Conservation (phyloP, 2,888 invertebrate genomes). For the Epistrophe grossulariae region DNA sequence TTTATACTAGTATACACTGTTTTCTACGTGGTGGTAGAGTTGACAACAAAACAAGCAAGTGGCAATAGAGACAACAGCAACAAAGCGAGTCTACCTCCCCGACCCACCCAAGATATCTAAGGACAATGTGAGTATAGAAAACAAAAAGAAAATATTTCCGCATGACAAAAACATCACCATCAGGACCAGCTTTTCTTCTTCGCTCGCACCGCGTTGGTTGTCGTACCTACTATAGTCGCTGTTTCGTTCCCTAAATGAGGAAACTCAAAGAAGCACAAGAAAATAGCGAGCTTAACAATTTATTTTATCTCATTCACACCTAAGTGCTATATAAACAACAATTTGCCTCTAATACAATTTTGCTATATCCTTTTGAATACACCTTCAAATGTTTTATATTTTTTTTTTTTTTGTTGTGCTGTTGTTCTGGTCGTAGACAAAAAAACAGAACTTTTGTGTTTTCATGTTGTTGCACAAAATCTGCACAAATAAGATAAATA, state of each 20-base stretch:
- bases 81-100: conserved; percentile 9
- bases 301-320: conserved; percentile 74
- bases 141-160: conserved; percentile 75
- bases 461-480: conserved; percentile 50
- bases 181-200: conserved; percentile 8
- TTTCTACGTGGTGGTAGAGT: neutral
- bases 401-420: neutral
- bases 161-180: conserved; percentile 71
- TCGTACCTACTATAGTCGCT: neutral
- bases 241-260: conserved; percentile 10
- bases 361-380: conserved; percentile 51
- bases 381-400: conserved; percentile 37
- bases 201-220: neutral
- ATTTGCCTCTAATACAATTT: conserved; percentile 71
- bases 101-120: conserved; percentile 25
- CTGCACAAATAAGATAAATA: conserved; percentile 35
- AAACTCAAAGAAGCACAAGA: conserved; percentile 50
- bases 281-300: conserved; percentile 60
- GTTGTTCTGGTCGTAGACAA: neutral
- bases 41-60: conserved; percentile 42
- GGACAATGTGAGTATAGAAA: conserved; percentile 65
- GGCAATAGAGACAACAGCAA: conserved; percentile 47
- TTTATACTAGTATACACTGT: neutral
- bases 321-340: conserved; percentile 73
- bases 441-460: conserved; percentile 19